phyloP scores from a whole-genome alignment of 2,113 vertebrate genomes.

The Cervus canadensis region DNA sequence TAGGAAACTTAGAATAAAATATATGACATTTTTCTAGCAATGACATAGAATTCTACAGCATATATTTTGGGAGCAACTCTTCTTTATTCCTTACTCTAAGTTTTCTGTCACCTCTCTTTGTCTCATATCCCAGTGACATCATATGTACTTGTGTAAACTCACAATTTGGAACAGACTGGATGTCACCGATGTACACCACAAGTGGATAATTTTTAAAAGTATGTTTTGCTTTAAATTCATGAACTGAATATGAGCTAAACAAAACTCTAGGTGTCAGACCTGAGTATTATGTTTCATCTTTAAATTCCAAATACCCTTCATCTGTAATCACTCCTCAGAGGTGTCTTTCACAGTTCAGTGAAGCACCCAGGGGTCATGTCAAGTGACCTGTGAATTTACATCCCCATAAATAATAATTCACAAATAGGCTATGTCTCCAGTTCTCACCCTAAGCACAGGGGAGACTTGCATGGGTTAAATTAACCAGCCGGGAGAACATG shows the following conservation, averaged over 20 bases:
- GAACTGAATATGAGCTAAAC: slow-evolving; percentile 16
- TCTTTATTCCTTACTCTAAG: background rate
- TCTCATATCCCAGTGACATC: background rate
- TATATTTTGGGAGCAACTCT: background rate
- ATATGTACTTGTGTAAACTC: background rate
- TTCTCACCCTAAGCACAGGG: slow-evolving; percentile 59
- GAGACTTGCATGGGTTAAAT: slow-evolving; percentile 76
- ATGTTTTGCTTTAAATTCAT: slow-evolving; percentile 29
- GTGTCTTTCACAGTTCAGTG: slow-evolving; percentile 51
- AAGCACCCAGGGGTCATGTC: background rate
- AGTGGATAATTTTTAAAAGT: background rate
- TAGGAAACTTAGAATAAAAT: background rate
- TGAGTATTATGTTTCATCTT: slow-evolving; percentile 15
- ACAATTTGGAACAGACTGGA: background rate
- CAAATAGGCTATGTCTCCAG: slow-evolving; percentile 24
- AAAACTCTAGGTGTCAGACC: slow-evolving; percentile 20
- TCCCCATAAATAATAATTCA: slow-evolving; percentile 59
- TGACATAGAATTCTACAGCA: background rate
- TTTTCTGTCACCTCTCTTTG: background rate
- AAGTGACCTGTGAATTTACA: slow-evolving; percentile 56
- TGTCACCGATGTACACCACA: background rate
- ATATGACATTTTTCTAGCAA: background rate
- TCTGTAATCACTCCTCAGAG: background rate
- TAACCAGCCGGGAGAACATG: slow-evolving; percentile 70
- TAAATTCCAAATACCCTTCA: slow-evolving; percentile 33